These are phyloP conservation scores for Phortica magna DNA, from an alignment of 2,888 invertebrate genomes.

Conservation along the genomic window DNA sequence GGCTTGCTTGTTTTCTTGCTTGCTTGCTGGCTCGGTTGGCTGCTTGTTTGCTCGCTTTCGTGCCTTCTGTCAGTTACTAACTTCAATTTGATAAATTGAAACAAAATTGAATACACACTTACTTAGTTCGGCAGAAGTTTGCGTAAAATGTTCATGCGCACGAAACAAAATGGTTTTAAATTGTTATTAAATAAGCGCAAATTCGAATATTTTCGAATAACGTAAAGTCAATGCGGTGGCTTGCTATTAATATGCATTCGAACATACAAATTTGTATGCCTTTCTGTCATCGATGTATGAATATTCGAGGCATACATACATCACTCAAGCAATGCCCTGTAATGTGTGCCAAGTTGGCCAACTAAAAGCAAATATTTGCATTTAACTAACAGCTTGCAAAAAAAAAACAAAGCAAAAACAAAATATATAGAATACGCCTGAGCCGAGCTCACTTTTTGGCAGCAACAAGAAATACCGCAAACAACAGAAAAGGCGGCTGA, in stretches of 20 bases:
- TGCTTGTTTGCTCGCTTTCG: neutral
- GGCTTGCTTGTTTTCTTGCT: conserved; percentile 52
- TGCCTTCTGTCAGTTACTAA: neutral
- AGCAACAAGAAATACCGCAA: neutral
- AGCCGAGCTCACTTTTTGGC: neutral
- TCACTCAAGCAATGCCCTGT: neutral
- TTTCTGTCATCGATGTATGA: too few relatives aligned
- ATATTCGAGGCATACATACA: neutral
- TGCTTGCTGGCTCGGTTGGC: conserved; percentile 1
- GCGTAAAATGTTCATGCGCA: neutral
- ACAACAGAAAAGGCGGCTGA: neutral
- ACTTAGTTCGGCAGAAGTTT: conserved; percentile 33
- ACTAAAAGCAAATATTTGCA: conserved; percentile 32
- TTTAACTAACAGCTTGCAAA: conserved; percentile 20
- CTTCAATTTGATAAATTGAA: conserved; percentile 40
- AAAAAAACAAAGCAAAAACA: neutral
- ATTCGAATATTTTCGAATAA: too few relatives aligned
- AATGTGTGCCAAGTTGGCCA: neutral
- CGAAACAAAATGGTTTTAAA: neutral
- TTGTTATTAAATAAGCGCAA: neutral
- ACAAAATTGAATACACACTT: conserved; percentile 51
- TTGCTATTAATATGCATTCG: too few relatives aligned
- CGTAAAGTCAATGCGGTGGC: too few relatives aligned
- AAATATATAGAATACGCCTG: too few relatives aligned
- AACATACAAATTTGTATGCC: too few relatives aligned